Conservation (phyloP, 2,888 invertebrate species). For the Coleophora deauratella region DNA sequence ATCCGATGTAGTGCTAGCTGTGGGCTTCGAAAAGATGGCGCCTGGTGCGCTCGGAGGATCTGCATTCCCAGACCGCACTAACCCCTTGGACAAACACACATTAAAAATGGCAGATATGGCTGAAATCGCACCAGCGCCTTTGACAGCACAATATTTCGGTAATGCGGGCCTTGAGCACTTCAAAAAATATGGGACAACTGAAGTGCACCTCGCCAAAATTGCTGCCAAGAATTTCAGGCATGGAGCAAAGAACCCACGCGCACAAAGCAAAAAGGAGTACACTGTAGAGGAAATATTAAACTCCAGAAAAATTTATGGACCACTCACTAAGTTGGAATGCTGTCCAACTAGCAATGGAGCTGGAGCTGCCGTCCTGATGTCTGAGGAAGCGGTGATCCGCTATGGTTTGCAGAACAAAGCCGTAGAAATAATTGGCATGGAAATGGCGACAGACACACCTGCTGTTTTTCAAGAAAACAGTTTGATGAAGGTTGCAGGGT, state of each 20-base stretch:
- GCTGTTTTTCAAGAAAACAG: constrained; percentile 88
- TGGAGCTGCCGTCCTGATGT: constrained; percentile 93
- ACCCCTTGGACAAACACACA: constrained; percentile 92
- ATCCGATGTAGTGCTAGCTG: constrained; percentile 90
- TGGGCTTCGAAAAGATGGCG: constrained; percentile 99
- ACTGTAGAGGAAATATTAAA: constrained; percentile 91
- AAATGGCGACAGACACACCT: constrained; percentile 95
- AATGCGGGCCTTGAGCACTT: constrained; percentile 97
- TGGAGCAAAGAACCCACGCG: constrained; percentile 96
- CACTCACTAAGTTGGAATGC: constrained; percentile 96
- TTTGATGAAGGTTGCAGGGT: constrained; percentile 85
- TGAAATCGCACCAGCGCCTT: constrained; percentile 87
- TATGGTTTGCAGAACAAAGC: constrained; percentile 87
- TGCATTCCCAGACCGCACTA: constrained; percentile 87
- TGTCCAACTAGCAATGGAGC: constrained; percentile 99
- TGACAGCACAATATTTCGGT: constrained; percentile 96
- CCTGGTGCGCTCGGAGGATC: constrained; percentile 86
- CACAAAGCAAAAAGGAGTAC: constrained; percentile 95
- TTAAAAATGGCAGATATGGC: constrained; percentile 87
- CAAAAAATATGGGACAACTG: constrained; percentile 94
- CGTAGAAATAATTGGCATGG: constrained; percentile 96
- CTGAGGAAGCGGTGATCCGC: constrained; percentile 90
- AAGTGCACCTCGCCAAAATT: constrained; percentile 96
- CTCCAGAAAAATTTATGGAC: constrained; percentile 91
- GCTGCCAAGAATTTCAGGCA: constrained; percentile 98